Base-by-base conservation (phyloP, 2,797 vertebrate species). In the Gobio occitaniae region DNA sequence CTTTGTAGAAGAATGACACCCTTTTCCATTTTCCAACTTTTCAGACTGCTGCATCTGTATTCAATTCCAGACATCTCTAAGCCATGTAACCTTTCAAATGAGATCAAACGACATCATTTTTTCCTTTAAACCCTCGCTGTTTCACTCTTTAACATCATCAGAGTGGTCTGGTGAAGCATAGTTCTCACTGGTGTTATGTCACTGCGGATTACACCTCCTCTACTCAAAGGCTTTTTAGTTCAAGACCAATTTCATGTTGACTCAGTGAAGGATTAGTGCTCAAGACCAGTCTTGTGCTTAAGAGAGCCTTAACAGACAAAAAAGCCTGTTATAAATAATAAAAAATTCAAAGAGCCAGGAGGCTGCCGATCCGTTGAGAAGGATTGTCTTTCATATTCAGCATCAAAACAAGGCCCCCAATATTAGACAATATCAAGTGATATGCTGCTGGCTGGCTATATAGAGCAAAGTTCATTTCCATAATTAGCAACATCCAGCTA, bases 221-320 rank as follows among this genome's bases (percentile, higher is more conserved):
- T 52, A 54, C 41, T 71, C 36, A 83, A 83, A 72, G 59, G 47
- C 47, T 56, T 79, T 84, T 71, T 50, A 69, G 50, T 76, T 75
- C 36, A 80, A 75, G 36, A 66, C 59, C 59, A 61, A 50, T 69
- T 75, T 65, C 48, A 48, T 59, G 71, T 81, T 75, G 36, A 52
- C 47, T 79, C 17, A 6, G 38, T 54, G 41, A 50, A 68, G 63
- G 52, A 63, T 82, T 74, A 68, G 41, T 50, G 25, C 54, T 66
- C 59, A 19, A 6, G 21, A 61, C 59, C 5, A 74, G 47, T 66
- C n/a, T 63, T 76, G 16, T 11, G 3, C 21, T 48, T 63, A 65
- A 44, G 1, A 5, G 79, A 50, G 36, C 54, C 47, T 66, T 52
- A 56, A 48, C 80, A 25, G 25, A 2, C 25, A 15, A 56, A 71